Evolutionary conservation across 2,888 invertebrate genomes (phyloP), one percentile per base, ranked within the genome.

Genomic region (Andrena haemorrhoa): DNA sequence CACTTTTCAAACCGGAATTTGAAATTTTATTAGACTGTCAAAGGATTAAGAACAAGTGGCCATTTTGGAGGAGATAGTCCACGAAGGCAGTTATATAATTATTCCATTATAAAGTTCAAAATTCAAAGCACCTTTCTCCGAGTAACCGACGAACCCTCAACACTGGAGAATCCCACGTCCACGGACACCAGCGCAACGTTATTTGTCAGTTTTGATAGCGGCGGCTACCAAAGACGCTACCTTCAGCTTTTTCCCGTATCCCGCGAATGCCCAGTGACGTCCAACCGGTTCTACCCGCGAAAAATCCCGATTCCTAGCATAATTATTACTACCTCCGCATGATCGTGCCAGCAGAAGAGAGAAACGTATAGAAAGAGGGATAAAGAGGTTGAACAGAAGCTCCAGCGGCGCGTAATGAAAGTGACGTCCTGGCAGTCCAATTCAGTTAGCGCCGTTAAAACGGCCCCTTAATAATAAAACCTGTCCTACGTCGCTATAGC

Each of bases 211-310:
- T 65, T 65, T 68, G 80, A 75, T 72, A 77, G 60, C 63, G 26
- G 26, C 65, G 20, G 79, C 84, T 83, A 77, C 76, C 77, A 66
- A 58, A 10, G 51, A 26, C n/a, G 49, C 47, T 51, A 26, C 63
- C 20, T 41, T 47, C 53, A 41, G 23, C 26, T 56, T 63, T 81
- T 60, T 68, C 26, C 26, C 53, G 65, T 49, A 31, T 31, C 12
- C 20, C 33, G 63, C 53, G 69, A 80, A 80, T 68, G 56, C 35
- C 31, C 64, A 20, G 60, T 23, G 61, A 65, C 61, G 63, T 12
- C 53, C 41, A 74, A 87, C 86, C 87, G 86, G 86, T 86, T 86
- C 65, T 51, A n/a, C 51, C 10, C 12, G 47, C 56, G 80, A 79
- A 85, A 85, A 85, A 81, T 79, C 33, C 23, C 49, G 41, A 73